Percentiles rank a stretch among this genome's conserved stretches.
Evolutionary conservation across 2,113 vertebrate genomes (phyloP).

Genomic region (Martes martes): DNA sequence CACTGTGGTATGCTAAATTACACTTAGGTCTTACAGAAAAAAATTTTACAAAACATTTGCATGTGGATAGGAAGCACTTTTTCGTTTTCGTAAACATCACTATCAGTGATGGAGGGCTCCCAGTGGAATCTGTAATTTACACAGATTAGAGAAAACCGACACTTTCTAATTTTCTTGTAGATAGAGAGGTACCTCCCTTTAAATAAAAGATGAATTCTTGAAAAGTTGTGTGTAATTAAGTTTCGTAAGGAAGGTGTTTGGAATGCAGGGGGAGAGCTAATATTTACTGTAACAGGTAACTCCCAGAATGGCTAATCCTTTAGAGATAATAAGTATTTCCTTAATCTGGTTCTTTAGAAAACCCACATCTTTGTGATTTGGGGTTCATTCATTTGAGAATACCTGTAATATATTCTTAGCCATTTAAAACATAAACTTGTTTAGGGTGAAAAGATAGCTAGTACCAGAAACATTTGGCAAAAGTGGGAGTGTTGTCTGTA

Average conservation of each 20-base stretch:
- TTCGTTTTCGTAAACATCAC: constrained; percentile 49
- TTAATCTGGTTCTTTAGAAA: constrained; percentile 41
- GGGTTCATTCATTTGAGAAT: neutral
- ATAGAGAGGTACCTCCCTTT: constrained; percentile 44
- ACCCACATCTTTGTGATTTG: constrained; percentile 24
- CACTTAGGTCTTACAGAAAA: constrained; percentile 53
- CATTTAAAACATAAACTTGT: neutral
- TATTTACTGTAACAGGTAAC: constrained; percentile 44
- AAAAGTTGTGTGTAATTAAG: constrained; percentile 79
- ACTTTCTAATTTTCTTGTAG: constrained; percentile 59
- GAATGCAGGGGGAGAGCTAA: constrained; percentile 13
- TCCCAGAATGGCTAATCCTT: neutral
- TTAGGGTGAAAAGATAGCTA: neutral
- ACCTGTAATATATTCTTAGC: neutral
- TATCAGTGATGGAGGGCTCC: constrained; percentile 44
- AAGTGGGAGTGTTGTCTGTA: neutral
- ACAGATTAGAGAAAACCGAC: constrained; percentile 68
- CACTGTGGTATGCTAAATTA: constrained; percentile 67
- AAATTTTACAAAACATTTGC: constrained; percentile 28
- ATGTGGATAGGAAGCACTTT: constrained; percentile 68
- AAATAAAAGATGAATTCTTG: constrained; percentile 61
- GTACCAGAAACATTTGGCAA: neutral
- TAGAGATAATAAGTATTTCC: neutral
- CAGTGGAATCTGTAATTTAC: constrained; percentile 48
- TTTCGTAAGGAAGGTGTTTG: constrained; percentile 48